These are phyloP conservation scores for Pogonus chalceus DNA, from an alignment of 1,140 invertebrate species.

Conservation along the genomic window DNA sequence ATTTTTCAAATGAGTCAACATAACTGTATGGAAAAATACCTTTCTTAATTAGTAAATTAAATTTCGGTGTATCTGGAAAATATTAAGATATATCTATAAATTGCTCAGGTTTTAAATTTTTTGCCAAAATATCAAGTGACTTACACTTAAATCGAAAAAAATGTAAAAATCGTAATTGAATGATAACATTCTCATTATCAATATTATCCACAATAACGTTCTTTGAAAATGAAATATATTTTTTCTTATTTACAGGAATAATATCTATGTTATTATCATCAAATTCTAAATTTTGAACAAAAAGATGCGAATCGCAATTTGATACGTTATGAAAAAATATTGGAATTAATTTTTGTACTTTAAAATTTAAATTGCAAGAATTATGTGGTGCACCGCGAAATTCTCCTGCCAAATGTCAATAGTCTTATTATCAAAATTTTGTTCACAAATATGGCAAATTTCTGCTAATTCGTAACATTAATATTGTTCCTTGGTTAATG, in stretches of 20 bases:
- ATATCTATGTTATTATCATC: slow-evolving; percentile 25
- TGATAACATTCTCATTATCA: slow-evolving; percentile 8
- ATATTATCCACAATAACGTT: slow-evolving; percentile 13
- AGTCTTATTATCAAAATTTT: slow-evolving; percentile 22
- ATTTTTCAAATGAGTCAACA: slow-evolving; percentile 14
- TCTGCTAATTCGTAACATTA: slow-evolving; percentile 2
- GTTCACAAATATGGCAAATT: slow-evolving; percentile 24
- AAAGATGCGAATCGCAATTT: slow-evolving; percentile 30
- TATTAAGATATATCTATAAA: slow-evolving; percentile 22
- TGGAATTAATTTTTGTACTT: slow-evolving; percentile 26
- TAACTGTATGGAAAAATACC: slow-evolving; percentile 22
- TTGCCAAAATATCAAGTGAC: slow-evolving; percentile 19
- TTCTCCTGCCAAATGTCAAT: slow-evolving; percentile 27
- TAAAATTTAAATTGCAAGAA: slow-evolving; percentile 29
- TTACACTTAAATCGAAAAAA: slow-evolving; percentile 27
- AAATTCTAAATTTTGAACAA: slow-evolving; percentile 26
- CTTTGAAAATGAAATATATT: slow-evolving; percentile 23
- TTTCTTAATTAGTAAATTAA: slow-evolving; percentile 19
- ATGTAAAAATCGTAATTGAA: slow-evolving; percentile 28
- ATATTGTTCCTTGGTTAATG: slow-evolving; percentile 13
- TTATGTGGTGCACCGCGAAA: slow-evolving; percentile 28
- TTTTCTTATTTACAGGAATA: slow-evolving; percentile 33
- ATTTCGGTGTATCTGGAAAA: slow-evolving; percentile 14
- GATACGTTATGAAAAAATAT: slow-evolving; percentile 33
- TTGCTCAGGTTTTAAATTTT: slow-evolving; percentile 24